Conservation (phyloP, 2,888 invertebrate species). For the Ischnus inquisitorius region DNA sequence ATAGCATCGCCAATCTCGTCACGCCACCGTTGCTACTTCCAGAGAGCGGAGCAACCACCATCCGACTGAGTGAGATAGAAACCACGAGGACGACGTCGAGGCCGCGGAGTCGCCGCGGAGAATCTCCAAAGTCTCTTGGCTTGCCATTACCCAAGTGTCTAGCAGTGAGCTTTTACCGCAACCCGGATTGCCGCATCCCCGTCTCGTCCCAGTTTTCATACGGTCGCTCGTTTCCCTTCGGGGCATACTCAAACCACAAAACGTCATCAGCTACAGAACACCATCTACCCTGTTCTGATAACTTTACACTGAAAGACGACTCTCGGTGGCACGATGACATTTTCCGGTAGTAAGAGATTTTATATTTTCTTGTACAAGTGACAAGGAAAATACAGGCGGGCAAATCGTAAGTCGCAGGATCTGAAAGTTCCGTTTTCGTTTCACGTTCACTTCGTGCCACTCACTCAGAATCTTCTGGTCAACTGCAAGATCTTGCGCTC, state of each 20-base stretch:
- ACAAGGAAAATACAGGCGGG: background rate
- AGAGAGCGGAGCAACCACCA: constrained; percentile 24
- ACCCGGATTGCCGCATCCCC: constrained; percentile 54
- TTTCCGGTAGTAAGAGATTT: constrained; percentile 10
- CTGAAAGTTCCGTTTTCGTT: background rate
- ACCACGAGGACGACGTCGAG: constrained; percentile 39
- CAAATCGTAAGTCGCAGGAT: background rate
- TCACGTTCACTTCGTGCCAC: too few relatives aligned
- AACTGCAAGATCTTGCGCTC: too few relatives aligned
- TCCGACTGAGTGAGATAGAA: background rate
- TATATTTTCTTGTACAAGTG: constrained; percentile 8
- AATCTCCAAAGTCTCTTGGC: constrained; percentile 38
- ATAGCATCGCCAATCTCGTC: constrained; percentile 82
- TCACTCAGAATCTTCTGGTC: too few relatives aligned
- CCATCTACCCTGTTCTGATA: constrained; percentile 39
- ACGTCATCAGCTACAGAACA: constrained; percentile 52
- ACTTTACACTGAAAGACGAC: constrained; percentile 41
- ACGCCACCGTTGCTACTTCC: constrained; percentile 72
- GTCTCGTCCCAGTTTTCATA: constrained; percentile 54
- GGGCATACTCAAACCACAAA: constrained; percentile 46
- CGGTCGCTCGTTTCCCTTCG: constrained; percentile 13
- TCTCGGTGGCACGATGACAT: constrained; percentile 3
- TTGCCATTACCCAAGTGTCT: constrained; percentile 61
- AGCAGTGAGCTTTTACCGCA: constrained; percentile 62
- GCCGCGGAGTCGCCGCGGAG: constrained; percentile 31